A percentile compares a stretch with the other conserved stretches of the same genome.
These are phyloP conservation scores for Scaptomyza pallida DNA, from an alignment of 1,140 invertebrate genomes.

Conservation along the genomic window DNA sequence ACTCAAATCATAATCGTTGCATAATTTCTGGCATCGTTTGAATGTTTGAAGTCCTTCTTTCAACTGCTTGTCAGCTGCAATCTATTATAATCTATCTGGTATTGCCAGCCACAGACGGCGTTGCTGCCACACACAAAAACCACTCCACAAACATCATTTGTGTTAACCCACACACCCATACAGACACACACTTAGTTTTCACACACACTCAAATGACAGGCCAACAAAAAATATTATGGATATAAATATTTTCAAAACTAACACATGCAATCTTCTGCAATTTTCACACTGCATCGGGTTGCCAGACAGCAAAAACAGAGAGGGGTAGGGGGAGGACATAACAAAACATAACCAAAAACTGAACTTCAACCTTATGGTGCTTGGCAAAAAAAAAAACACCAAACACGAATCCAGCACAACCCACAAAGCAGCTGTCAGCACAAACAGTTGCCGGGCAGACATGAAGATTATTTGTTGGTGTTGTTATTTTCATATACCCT, in stretches of 20 bases:
- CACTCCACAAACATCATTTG: conserved; percentile 66
- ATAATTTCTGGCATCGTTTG: conserved; percentile 29
- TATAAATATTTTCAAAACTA: conserved; percentile 69
- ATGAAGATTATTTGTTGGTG: conserved; percentile 65
- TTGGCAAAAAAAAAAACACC: conserved; percentile 2
- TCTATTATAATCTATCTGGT: conserved; percentile 66
- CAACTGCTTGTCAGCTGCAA: conserved; percentile 37
- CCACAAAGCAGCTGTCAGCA: conserved; percentile 66
- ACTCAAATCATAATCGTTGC: conserved; percentile 10
- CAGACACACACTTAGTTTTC: neutral
- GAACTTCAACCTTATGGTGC: conserved; percentile 6
- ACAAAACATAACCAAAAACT: conserved; percentile 35
- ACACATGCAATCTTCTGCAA: conserved; percentile 77
- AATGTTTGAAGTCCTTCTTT: conserved; percentile 12
- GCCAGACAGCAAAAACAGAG: conserved; percentile 9
- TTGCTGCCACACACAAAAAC: conserved; percentile 62
- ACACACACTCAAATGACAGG: conserved; percentile 61
- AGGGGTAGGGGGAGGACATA: neutral
- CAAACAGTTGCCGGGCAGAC: conserved; percentile 79
- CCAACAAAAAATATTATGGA: conserved; percentile 67
- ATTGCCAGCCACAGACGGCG: conserved; percentile 60
- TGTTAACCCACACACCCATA: conserved; percentile 46
- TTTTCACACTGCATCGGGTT: conserved; percentile 61
- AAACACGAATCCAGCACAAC: conserved; percentile 6
- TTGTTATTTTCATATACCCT: conserved; percentile 16